Conservation (phyloP, 2,888 invertebrate genomes). For the Agrotis clavis region DNA sequence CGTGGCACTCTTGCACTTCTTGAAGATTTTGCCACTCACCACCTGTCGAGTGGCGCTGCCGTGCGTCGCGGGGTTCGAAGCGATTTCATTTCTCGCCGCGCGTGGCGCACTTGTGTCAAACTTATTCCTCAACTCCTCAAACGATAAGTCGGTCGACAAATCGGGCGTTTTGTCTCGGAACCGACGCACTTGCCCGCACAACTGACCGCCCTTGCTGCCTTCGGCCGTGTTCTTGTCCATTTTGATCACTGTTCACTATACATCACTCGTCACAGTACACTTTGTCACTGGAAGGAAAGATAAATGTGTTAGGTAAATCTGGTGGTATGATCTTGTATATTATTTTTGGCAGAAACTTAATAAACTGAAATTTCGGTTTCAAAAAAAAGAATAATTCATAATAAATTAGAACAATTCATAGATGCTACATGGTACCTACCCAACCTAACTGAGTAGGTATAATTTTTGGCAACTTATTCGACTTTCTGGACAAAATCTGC, state of each 20-base stretch:
- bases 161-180: constrained; percentile 80
- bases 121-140: constrained; percentile 86
- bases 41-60: constrained; percentile 88
- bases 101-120: constrained; percentile 85
- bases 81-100: constrained; percentile 81
- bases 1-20: constrained; percentile 97
- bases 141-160: constrained; percentile 81
- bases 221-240: constrained; percentile 80
- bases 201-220: constrained; percentile 73
- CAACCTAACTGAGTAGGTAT: neutral
- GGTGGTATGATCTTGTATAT: neutral
- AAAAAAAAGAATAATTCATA: neutral
- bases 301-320: constrained; percentile 28
- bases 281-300: constrained; percentile 66
- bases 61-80: constrained; percentile 87
- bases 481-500: constrained; percentile 36
- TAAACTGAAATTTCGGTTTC: neutral
- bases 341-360: neutral
- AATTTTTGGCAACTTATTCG: constrained; percentile 25
- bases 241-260: constrained; percentile 68
- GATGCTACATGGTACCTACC: constrained; percentile 46
- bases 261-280: constrained; percentile 73
- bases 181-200: constrained; percentile 84
- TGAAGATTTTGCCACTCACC: constrained; percentile 92
- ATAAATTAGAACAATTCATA: neutral